phyloP scores from a whole-genome alignment of 2,113 vertebrate genomes.

The Aphyosemion australe region DNA sequence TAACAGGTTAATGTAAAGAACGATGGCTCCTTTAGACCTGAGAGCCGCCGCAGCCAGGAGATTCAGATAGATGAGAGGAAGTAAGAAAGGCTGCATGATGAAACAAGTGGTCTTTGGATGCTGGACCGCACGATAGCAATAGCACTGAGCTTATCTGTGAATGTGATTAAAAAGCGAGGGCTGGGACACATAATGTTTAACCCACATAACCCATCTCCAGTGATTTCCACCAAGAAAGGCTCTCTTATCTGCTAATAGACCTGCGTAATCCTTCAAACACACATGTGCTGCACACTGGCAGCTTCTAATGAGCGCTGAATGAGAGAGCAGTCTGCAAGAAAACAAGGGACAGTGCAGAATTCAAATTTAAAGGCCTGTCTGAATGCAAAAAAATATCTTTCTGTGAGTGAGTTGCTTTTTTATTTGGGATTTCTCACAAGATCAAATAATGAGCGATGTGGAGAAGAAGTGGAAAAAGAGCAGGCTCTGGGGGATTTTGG shows the following conservation, averaged over 20 bases:
- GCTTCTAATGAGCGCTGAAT: slow-evolving; percentile 54
- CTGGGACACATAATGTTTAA: slow-evolving; percentile 54
- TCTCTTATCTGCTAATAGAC: slow-evolving; percentile 72
- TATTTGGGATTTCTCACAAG: slow-evolving; percentile 12
- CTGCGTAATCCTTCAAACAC: slow-evolving; percentile 65
- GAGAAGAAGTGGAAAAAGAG: slow-evolving; percentile 25
- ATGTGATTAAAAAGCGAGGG: slow-evolving; percentile 61
- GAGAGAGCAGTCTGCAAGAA: slow-evolving; percentile 28
- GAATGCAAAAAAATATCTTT: background rate
- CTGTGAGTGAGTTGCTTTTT: background rate
- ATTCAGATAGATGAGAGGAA: background rate
- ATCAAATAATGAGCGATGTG: slow-evolving; percentile 19
- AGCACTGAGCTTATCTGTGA: slow-evolving; percentile 47
- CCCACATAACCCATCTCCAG: slow-evolving; percentile 60
- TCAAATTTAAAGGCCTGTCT: no score
- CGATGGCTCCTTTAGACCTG: slow-evolving; percentile 34
- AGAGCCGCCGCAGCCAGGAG: slow-evolving; percentile 37
- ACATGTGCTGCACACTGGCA: slow-evolving; percentile 35
- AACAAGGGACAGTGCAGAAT: slow-evolving; percentile 3
- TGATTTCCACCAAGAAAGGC: slow-evolving; percentile 61
- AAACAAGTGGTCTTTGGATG: slow-evolving; percentile 35
- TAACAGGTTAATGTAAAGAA: slow-evolving; percentile 34
- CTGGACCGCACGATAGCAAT: slow-evolving; percentile 21
- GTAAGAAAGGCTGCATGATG: background rate
- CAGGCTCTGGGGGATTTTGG: slow-evolving; percentile 36